phyloP scores from a whole-genome alignment of 30 jellyfish, hydroid and myxozoan species.

The Catostylus mosaicus region DNA sequence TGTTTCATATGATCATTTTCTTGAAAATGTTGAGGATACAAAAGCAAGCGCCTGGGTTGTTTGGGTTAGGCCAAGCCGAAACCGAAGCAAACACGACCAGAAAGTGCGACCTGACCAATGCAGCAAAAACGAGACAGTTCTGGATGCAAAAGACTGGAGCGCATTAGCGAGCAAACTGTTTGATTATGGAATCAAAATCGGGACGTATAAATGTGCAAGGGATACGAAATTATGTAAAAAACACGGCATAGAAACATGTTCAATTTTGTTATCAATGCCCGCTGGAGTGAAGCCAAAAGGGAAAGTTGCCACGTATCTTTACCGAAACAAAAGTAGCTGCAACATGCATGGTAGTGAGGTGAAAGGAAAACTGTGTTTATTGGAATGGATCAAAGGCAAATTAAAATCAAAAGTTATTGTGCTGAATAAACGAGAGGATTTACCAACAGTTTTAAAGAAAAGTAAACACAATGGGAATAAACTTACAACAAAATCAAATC shows the following conservation, averaged over 20 bases:
- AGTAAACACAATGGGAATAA: background rate
- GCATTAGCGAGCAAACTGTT: slow-evolving; percentile 41
- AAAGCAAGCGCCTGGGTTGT: slow-evolving; percentile 96
- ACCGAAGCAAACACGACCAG: slow-evolving; percentile 23
- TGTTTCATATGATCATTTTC: slow-evolving; percentile 59
- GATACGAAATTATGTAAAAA: slow-evolving; percentile 60
- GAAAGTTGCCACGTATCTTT: slow-evolving; percentile 70
- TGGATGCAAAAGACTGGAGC: slow-evolving; percentile 63
- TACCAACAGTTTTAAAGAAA: background rate
- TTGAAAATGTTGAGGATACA: slow-evolving; percentile 93
- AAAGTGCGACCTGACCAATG: slow-evolving; percentile 36
- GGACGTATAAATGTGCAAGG: slow-evolving; percentile 69
- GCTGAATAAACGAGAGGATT: slow-evolving; percentile 40
- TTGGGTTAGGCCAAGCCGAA: slow-evolving; percentile 58
- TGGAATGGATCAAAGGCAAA: slow-evolving; percentile 78
- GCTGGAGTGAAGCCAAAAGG: slow-evolving; percentile 89
- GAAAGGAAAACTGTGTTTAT: slow-evolving; percentile 35
- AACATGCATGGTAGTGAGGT: slow-evolving; percentile 19
- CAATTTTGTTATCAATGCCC: slow-evolving; percentile 86
- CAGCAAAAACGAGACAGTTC: slow-evolving; percentile 22
- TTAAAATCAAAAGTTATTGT: slow-evolving; percentile 63
- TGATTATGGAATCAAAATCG: slow-evolving; percentile 79
- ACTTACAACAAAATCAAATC: slow-evolving; percentile 8
- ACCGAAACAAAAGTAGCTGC: slow-evolving; percentile 44
- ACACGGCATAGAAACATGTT: slow-evolving; percentile 38